Evolutionary conservation across 2,797 vertebrate species (phyloP).

Genomic region (Limosa lapponica): DNA sequence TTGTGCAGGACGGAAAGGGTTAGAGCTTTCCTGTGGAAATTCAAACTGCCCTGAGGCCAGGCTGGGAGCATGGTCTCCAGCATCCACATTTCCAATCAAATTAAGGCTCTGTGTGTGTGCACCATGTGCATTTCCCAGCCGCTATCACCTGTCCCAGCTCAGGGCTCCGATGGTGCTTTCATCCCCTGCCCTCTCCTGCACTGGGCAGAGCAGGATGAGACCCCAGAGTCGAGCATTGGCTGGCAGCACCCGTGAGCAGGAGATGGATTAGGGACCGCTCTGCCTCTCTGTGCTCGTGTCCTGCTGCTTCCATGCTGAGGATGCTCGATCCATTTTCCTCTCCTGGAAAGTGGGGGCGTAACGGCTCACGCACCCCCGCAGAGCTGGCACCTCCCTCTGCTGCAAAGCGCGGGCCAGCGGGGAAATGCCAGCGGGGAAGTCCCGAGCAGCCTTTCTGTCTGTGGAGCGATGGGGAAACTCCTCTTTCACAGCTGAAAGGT

Average conservation of each 20-base stretch:
- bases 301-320: not conserved
- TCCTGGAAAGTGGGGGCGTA: not conserved
- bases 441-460: not conserved
- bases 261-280: not conserved
- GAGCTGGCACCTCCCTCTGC: not conserved
- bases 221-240: accelerated
- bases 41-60: accelerated
- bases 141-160: not conserved
- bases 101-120: not conserved
- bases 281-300: accelerated
- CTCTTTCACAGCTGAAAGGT: not conserved
- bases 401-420: not conserved
- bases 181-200: not conserved
- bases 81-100: not conserved
- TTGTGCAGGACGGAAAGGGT: not conserved
- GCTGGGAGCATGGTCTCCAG: not conserved
- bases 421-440: not conserved
- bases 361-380: accelerated
- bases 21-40: not conserved
- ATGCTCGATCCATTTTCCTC: not conserved
- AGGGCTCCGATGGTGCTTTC: not conserved
- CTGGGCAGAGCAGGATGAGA: not conserved
- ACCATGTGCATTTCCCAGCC: accelerated
- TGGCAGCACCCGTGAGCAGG: not conserved
- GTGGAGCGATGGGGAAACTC: not conserved